These are phyloP conservation scores for Agrilus mali DNA, from an alignment of 2,888 invertebrate species.

Conservation along the genomic window DNA sequence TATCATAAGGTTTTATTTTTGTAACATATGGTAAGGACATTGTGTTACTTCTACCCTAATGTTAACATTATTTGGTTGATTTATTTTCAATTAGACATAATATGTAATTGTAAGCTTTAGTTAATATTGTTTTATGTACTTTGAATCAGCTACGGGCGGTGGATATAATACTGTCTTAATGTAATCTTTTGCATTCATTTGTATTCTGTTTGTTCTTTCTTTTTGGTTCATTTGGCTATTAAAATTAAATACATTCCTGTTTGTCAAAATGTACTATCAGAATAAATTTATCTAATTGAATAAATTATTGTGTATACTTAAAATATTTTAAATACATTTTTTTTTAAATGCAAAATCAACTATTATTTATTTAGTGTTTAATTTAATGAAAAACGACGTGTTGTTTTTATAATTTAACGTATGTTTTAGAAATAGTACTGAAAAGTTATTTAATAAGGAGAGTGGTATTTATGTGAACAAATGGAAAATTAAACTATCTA, in stretches of 20 bases:
- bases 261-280: slow-evolving; percentile 34
- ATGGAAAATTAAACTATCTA: too few species aligned
- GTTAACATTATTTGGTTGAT: slow-evolving; percentile 19
- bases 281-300: slow-evolving; percentile 32
- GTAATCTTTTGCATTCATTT: not conserved
- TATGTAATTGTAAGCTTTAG: slow-evolving; percentile 10
- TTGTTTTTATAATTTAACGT: too few species aligned
- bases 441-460: too few species aligned
- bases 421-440: too few species aligned
- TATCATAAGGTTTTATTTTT: slow-evolving; percentile 20
- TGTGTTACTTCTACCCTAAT: slow-evolving; percentile 27
- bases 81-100: slow-evolving; percentile 10
- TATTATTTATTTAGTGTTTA: too few species aligned
- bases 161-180: too few species aligned
- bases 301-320: slow-evolving; percentile 25
- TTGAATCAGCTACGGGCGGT: too few species aligned
- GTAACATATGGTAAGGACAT: slow-evolving; percentile 33
- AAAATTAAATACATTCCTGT: slow-evolving; percentile 29
- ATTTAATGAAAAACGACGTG: too few species aligned
- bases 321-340: slow-evolving; percentile 6
- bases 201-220: not conserved
- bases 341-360: too few species aligned
- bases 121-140: slow-evolving; percentile 9
- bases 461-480: too few species aligned
- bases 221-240: slow-evolving; percentile 4